Percentiles rank a stretch among this genome's conserved stretches.
phyloP scores from a whole-genome alignment of 2,888 invertebrate genomes.

The Cataglyphis cursor region DNA sequence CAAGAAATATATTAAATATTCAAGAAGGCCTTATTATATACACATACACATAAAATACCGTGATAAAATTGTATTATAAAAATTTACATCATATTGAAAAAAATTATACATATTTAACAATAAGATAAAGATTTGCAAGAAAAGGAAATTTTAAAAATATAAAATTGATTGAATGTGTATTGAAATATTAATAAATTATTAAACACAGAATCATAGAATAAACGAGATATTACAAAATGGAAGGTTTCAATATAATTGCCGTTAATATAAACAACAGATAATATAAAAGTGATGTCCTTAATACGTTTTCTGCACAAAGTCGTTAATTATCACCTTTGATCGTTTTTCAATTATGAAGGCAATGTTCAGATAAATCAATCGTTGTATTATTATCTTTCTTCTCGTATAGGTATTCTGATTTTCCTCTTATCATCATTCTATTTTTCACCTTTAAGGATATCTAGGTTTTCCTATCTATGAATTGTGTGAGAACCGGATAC shows the following conservation, averaged over 20 bases:
- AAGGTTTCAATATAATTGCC: conserved; percentile 12
- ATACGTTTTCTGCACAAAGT: background rate
- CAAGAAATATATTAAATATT: conserved; percentile 19
- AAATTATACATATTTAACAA: too few species aligned
- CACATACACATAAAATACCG: background rate
- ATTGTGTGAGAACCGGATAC: conserved; percentile 56
- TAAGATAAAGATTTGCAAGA: background rate
- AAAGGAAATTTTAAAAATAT: conserved; percentile 1
- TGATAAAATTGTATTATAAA: conserved; percentile 3
- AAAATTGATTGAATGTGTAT: conserved; percentile 1
- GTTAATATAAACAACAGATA: background rate
- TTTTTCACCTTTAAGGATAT: conserved; percentile 3
- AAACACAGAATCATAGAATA: background rate
- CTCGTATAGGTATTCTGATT: too few species aligned
- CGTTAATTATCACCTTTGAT: background rate
- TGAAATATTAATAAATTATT: background rate
- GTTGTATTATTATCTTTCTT: background rate
- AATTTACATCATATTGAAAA: background rate
- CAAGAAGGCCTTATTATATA: background rate
- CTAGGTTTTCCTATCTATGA: conserved; percentile 20
- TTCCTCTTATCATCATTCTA: background rate
- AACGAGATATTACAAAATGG: background rate
- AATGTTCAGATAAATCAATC: conserved; percentile 14
- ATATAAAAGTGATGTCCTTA: background rate
- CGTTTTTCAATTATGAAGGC: background rate